These are phyloP conservation scores for Bradynema listronoti DNA, from an alignment of 1,140 invertebrate genomes.

Conservation along the genomic window DNA sequence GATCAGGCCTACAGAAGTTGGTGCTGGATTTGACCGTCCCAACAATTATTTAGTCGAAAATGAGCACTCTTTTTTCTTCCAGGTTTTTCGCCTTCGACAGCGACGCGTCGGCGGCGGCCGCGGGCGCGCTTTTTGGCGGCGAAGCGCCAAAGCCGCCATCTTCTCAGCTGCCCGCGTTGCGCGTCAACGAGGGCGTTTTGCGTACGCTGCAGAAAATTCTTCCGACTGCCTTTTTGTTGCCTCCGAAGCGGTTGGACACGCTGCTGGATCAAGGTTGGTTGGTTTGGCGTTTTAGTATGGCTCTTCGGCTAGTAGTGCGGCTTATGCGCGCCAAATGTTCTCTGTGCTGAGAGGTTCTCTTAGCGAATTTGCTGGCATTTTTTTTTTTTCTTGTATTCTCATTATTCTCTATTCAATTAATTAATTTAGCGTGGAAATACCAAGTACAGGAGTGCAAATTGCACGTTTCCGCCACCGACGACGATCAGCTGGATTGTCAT, in stretches of 20 bases:
- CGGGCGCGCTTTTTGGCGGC: neutral
- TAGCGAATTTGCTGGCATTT: conserved; percentile 11
- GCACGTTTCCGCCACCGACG: conserved; percentile 21
- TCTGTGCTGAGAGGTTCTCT: conserved; percentile 12
- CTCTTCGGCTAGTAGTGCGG: no score
- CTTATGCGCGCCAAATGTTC: neutral
- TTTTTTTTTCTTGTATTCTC: conserved; percentile 19
- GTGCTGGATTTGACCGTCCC: no score
- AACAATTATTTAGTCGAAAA: no score
- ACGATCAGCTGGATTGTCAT: conserved; percentile 8
- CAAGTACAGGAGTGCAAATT: conserved; percentile 36
- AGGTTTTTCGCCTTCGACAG: conserved; percentile 17
- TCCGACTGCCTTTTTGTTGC: conserved; percentile 32
- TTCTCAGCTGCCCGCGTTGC: no score
- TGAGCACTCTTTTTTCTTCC: no score
- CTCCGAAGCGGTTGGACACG: conserved; percentile 28
- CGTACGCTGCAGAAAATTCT: conserved; percentile 23
- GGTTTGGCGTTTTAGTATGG: neutral
- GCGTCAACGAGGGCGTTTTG: conserved; percentile 21
- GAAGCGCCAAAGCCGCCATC: neutral
- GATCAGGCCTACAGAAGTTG: no score
- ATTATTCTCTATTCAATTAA: conserved; percentile 3
- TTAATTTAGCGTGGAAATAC: conserved; percentile 25
- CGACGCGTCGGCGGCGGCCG: conserved; percentile 10
- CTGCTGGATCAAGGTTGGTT: conserved; percentile 32